Conservation (phyloP, 64 coral and sea anemone species). For the Stichodactyla mertensii region DNA sequence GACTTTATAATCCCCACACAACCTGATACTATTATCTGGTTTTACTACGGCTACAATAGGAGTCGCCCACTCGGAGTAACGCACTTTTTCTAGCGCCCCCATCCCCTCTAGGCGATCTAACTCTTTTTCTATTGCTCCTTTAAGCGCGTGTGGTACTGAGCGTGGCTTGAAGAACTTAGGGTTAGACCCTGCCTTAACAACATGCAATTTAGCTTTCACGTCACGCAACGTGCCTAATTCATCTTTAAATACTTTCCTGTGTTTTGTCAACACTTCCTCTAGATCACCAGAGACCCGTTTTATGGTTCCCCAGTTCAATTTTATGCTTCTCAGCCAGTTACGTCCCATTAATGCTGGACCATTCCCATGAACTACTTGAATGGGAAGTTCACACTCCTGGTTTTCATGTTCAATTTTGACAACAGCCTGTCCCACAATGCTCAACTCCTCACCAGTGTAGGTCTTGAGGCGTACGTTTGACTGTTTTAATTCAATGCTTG, state of each 20-base stretch:
- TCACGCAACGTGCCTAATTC: slow-evolving; percentile 29
- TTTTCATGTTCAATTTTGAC: slow-evolving; percentile 21
- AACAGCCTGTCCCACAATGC: slow-evolving; percentile 19
- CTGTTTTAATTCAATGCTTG: neutral
- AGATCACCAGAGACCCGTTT: slow-evolving; percentile 3
- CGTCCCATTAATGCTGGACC: slow-evolving; percentile 27
- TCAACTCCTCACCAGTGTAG: slow-evolving; percentile 20
- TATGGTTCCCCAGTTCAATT: slow-evolving; percentile 33
- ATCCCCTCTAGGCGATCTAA: slow-evolving; percentile 18
- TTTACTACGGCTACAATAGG: too few relatives aligned
- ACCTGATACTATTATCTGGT: too few relatives aligned
- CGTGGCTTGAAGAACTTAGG: slow-evolving; percentile 42
- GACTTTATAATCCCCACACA: slow-evolving; percentile 20
- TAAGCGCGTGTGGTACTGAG: slow-evolving; percentile 31
- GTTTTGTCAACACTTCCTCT: slow-evolving; percentile 10
- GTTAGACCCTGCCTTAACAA: slow-evolving; percentile 8
- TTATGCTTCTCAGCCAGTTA: slow-evolving; percentile 40
- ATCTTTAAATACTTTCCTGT: slow-evolving; percentile 37
- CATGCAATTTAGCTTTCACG: slow-evolving; percentile 31
- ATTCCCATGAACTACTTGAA: slow-evolving; percentile 30
- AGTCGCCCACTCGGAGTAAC: slow-evolving; percentile 32
- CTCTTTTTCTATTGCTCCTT: slow-evolving; percentile 35
- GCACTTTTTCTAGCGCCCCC: slow-evolving; percentile 43
- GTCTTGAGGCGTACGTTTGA: slow-evolving; percentile 1
- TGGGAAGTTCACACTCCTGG: neutral